Evolutionary conservation across 2,888 invertebrate species (phyloP).

Genomic region (Drosophila mimica): DNA sequence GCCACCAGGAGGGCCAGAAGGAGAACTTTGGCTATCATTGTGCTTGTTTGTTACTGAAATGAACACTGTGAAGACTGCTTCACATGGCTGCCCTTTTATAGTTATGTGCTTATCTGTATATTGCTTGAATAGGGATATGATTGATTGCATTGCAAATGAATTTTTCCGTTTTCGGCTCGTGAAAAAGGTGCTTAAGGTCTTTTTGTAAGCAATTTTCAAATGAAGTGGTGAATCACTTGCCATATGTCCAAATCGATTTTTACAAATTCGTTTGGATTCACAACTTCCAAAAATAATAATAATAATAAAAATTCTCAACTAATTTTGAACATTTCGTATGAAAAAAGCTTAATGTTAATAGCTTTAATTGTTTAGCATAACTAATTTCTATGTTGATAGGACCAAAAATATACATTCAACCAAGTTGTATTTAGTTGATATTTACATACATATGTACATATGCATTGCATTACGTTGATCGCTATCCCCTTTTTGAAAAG

Average conservation of each 20-base stretch:
- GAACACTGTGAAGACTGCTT: constrained; percentile 2
- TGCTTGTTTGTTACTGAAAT: constrained; percentile 5
- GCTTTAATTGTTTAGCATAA: not conserved
- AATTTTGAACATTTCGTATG: not conserved
- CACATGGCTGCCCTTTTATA: constrained; percentile 14
- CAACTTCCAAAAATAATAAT: not conserved
- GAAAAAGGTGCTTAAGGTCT: not conserved
- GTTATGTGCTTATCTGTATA: constrained; percentile 16
- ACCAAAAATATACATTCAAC: not conserved
- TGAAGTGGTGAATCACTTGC: constrained; percentile 3
- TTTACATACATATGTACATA: not conserved
- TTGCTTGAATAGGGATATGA: constrained; percentile 16
- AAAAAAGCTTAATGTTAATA: not conserved
- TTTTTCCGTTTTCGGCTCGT: not conserved
- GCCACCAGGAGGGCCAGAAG: constrained; percentile 41
- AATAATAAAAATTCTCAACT: not conserved
- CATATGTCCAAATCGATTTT: constrained; percentile 2
- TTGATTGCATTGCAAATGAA: constrained; percentile 23
- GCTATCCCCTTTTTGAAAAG: not conserved
- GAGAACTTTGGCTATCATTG: constrained; percentile 47
- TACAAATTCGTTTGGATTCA: not conserved
- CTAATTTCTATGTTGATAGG: not conserved
- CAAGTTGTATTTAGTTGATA: not conserved
- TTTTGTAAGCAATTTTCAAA: not conserved
- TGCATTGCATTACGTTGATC: not conserved